Conservation (phyloP, 2,797 vertebrate genomes). For the Moxostoma hubbsi region DNA sequence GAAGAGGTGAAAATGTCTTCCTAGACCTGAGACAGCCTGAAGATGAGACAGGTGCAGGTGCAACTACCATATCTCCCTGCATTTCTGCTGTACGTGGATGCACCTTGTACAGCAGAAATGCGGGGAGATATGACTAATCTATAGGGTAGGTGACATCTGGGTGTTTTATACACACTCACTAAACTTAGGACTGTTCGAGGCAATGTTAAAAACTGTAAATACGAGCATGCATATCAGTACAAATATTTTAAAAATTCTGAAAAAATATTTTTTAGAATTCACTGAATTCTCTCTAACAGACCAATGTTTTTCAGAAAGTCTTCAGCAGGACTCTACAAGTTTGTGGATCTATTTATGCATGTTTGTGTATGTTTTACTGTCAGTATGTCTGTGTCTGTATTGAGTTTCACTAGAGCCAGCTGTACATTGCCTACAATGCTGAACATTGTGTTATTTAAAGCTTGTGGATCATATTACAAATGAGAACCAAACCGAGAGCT, state of each 20-base stretch:
- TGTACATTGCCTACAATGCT: constrained; percentile 29
- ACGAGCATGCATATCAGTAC: not conserved
- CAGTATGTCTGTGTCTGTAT: constrained; percentile 21
- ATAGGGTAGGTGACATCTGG: constrained; percentile 48
- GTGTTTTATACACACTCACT: not conserved
- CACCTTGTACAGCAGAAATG: constrained; percentile 7
- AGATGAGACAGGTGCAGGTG: constrained; percentile 52
- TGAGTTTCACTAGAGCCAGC: constrained; percentile 21
- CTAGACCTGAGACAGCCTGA: constrained; percentile 28
- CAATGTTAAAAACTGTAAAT: not conserved
- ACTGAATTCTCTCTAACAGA: not conserved
- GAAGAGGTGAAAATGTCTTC: constrained; percentile 9
- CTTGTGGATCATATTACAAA: constrained; percentile 20
- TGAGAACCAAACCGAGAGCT: constrained; percentile 1
- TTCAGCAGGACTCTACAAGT: not conserved
- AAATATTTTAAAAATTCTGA: not conserved
- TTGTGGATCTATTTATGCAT: constrained; percentile 16
- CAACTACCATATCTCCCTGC: not conserved
- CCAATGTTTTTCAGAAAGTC: not conserved
- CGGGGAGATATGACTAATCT: constrained; percentile 46
- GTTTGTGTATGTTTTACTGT: constrained; percentile 32
- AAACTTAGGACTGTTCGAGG: not conserved
- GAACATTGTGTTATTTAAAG: constrained; percentile 38
- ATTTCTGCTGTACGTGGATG: too few species aligned
- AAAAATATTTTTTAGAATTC: too few species aligned